phyloP scores from a whole-genome alignment of 2,797 vertebrate species.

The Tokudaia tokunoshimensis region DNA sequence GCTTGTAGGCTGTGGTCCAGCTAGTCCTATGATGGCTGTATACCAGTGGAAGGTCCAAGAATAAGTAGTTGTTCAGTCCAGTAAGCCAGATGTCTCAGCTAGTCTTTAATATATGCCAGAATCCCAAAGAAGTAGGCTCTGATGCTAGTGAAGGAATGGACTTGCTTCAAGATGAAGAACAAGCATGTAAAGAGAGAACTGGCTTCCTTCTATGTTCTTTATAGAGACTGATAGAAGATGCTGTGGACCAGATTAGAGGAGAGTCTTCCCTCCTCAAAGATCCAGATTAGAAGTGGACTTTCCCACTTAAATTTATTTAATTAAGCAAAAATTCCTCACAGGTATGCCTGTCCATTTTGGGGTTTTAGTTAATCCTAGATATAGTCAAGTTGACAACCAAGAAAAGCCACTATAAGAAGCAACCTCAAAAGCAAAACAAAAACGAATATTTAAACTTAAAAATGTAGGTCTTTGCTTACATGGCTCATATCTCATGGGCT shows the following conservation, averaged over 20 bases:
- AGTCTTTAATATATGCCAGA: neutral
- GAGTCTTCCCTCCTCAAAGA: neutral
- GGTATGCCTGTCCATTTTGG: neutral
- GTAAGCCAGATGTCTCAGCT: neutral
- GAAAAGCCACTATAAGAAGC: neutral
- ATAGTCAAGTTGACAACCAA: neutral
- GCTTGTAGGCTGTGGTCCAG: neutral
- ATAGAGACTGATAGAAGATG: neutral
- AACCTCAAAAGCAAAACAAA: neutral
- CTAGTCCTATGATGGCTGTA: neutral
- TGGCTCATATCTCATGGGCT: neutral
- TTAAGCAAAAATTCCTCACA: neutral
- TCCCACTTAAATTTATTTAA: neutral
- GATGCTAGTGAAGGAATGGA: neutral
- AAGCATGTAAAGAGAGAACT: neutral
- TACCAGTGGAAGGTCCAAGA: neutral
- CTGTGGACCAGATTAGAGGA: neutral
- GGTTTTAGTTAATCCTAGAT: neutral
- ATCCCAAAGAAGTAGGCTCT: too few relatives aligned
- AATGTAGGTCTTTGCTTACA: neutral
- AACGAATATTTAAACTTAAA: conserved; percentile 16
- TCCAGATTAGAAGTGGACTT: neutral
- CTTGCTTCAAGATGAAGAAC: too few relatives aligned
- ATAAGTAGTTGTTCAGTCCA: neutral
- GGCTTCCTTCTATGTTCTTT: neutral